Conservation (phyloP, 2,113 vertebrate species). For the Sceloporus tristichus region DNA sequence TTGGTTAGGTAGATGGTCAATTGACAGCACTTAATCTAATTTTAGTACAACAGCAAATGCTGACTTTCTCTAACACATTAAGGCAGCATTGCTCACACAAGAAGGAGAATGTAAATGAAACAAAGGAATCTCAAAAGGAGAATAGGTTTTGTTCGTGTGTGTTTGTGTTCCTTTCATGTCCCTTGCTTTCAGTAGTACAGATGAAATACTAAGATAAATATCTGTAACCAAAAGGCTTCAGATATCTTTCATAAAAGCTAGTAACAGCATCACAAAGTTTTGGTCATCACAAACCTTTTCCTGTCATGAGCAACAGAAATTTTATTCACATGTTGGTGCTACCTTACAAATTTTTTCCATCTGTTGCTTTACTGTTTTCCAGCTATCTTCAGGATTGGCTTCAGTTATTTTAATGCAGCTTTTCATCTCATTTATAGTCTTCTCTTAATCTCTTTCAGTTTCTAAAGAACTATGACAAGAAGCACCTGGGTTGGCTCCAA, state of each 20-base stretch:
- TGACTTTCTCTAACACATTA: not conserved
- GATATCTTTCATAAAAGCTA: not conserved
- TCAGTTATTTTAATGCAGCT: slow-evolving; percentile 11
- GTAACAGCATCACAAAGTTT: too few relatives aligned
- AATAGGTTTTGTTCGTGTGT: not conserved
- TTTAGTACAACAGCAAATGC: not conserved
- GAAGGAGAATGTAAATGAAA: not conserved
- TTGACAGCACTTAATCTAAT: not conserved
- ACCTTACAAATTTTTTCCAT: slow-evolving; percentile 8
- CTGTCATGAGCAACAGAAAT: not conserved
- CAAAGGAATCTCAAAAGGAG: not conserved
- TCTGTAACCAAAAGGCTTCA: not conserved
- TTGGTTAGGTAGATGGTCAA: not conserved
- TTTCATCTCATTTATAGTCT: not conserved
- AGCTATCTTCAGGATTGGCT: not conserved
- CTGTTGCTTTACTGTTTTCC: slow-evolving; percentile 5
- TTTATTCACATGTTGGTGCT: slow-evolving; percentile 5
- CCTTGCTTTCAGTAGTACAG: not conserved
- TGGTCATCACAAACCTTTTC: not conserved
- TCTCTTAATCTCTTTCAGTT: not conserved
- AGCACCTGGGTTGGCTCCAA: slow-evolving; percentile 7
- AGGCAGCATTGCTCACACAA: not conserved
- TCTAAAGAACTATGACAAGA: slow-evolving; percentile 17
- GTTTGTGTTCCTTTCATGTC: not conserved
- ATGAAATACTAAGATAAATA: not conserved